These are phyloP conservation scores for Drosophila kikkawai DNA, from an alignment of 1,140 invertebrate genomes.

Conservation along the genomic window DNA sequence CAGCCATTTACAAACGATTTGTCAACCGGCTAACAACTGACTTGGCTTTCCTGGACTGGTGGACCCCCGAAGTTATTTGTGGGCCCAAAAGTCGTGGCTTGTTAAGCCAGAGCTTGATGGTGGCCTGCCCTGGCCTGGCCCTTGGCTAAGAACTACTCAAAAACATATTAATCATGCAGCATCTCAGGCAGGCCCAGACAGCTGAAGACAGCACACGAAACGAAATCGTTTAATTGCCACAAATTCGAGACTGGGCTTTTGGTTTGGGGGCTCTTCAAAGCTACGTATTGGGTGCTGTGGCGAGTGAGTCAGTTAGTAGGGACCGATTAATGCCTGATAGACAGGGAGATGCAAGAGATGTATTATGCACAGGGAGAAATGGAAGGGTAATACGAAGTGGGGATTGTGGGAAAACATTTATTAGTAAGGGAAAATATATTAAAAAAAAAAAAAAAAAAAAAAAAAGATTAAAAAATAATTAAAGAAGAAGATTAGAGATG, in stretches of 20 bases:
- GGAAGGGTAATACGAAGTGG: too few relatives aligned
- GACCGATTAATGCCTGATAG: conserved; percentile 56
- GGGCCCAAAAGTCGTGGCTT: conserved; percentile 47
- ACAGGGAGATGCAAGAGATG: conserved; percentile 18
- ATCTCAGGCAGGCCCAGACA: conserved; percentile 51
- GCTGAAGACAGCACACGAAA: conserved; percentile 50
- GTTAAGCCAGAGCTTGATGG: conserved; percentile 36
- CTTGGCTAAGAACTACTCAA: conserved; percentile 77
- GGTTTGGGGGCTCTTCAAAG: neutral
- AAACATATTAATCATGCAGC: conserved; percentile 79
- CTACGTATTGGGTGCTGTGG: neutral
- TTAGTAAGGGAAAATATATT: neutral
- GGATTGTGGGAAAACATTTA: too few relatives aligned
- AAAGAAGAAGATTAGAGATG: too few relatives aligned
- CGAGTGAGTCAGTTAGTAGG: conserved; percentile 58
- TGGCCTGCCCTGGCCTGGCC: conserved; percentile 33
- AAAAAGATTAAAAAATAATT: too few relatives aligned
- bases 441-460: too few relatives aligned
- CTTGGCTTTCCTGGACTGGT: conserved; percentile 23
- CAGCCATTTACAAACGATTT: conserved; percentile 78
- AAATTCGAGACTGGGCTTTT: conserved; percentile 19
- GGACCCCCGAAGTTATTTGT: conserved; percentile 11
- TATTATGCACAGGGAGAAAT: conserved; percentile 12
- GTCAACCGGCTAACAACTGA: conserved; percentile 59
- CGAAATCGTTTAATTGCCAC: conserved; percentile 77